Conservation (phyloP, 2,888 invertebrate species). For the Augochlorella aurata region DNA sequence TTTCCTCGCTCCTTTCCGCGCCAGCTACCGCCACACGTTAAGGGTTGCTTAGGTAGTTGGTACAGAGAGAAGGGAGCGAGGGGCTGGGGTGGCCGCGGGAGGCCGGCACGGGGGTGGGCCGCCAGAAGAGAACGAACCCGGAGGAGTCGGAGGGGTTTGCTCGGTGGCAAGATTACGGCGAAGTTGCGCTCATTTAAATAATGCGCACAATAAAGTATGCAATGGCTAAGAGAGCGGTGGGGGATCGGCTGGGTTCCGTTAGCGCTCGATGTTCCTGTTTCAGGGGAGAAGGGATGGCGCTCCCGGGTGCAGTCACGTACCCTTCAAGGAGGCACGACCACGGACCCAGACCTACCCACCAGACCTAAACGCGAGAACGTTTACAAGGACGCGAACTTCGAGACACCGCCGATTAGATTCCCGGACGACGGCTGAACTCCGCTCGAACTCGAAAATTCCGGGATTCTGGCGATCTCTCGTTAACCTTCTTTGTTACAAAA, state of each 20-base stretch:
- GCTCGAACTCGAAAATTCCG: not conserved
- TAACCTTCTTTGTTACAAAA: too few relatives aligned
- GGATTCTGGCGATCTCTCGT: too few relatives aligned
- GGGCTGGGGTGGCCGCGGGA: not conserved
- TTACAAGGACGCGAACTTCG: slow-evolving; percentile 4
- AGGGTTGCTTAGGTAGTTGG: slow-evolving; percentile 64
- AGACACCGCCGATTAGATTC: slow-evolving; percentile 13
- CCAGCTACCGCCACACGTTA: slow-evolving; percentile 63
- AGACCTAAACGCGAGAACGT: slow-evolving; percentile 37
- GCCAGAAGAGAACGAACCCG: slow-evolving; percentile 20
- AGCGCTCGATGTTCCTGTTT: slow-evolving; percentile 57
- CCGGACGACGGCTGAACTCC: not conserved
- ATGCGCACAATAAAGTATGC: slow-evolving; percentile 78
- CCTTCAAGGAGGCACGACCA: slow-evolving; percentile 46
- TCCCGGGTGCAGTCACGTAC: slow-evolving; percentile 72
- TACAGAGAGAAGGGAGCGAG: slow-evolving; percentile 29
- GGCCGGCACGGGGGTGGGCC: not conserved
- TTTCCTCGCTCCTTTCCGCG: slow-evolving; percentile 65
- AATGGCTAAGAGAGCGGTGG: slow-evolving; percentile 59
- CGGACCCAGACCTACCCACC: slow-evolving; percentile 46
- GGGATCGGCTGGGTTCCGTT: slow-evolving; percentile 57
- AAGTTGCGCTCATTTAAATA: slow-evolving; percentile 79
- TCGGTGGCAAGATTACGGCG: slow-evolving; percentile 74
- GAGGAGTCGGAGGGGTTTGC: slow-evolving; percentile 54
- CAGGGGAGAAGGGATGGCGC: slow-evolving; percentile 60